Percentiles rank a stretch among this genome's conserved stretches.
phyloP scores from a whole-genome alignment of 2,888 invertebrate genomes.

The Thereva nobilitata region DNA sequence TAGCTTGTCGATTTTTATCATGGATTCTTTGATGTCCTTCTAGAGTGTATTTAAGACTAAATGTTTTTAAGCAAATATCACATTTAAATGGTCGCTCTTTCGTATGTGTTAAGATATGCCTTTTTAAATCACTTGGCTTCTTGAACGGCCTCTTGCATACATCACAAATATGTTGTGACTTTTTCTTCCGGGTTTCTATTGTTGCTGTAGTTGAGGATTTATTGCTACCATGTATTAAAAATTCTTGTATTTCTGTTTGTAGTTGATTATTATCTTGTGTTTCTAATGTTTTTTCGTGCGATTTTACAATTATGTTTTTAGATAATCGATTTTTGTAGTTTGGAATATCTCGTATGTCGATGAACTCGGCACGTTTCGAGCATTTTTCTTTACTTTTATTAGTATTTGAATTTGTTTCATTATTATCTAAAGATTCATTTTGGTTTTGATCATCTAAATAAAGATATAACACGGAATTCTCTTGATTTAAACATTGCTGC shows the following conservation, averaged over 20 bases:
- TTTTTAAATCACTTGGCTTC: constrained; percentile 47
- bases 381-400: background rate
- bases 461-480: no score
- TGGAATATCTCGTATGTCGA: constrained; percentile 13
- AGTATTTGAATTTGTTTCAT: background rate
- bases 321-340: constrained; percentile 14
- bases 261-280: no score
- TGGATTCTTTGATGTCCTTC: constrained; percentile 45
- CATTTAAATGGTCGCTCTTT: constrained; percentile 46
- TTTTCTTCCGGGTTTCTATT: background rate
- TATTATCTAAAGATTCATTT: background rate
- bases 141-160: constrained; percentile 37
- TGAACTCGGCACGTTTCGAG: constrained; percentile 10
- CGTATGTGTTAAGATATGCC: constrained; percentile 48
- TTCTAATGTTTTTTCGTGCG: constrained; percentile 11
- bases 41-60: constrained; percentile 45
- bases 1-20: constrained; percentile 39
- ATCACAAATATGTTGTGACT: constrained; percentile 22
- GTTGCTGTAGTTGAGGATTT: background rate
- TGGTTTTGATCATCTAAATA: background rate
- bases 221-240: no score
- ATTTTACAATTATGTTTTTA: constrained; percentile 27
- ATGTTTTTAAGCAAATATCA: constrained; percentile 43
- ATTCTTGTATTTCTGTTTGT: no score
- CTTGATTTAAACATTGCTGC: no score